A percentile compares a stretch with the other conserved stretches of the same genome.
Evolutionary conservation across 2,888 invertebrate species (phyloP).

Genomic region (Hydropsyche betteni): DNA sequence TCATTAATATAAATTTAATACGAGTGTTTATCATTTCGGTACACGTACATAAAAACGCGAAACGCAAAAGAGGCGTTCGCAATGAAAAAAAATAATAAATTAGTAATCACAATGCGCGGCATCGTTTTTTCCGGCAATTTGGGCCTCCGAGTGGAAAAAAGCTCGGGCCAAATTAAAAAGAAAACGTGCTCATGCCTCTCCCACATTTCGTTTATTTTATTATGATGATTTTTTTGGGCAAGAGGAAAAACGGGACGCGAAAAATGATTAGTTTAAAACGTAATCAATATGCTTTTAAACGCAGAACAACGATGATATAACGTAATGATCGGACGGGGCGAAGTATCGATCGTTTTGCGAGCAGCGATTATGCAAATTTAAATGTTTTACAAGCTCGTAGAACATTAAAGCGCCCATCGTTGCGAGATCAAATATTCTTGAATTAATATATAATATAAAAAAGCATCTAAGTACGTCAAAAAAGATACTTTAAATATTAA

Average conservation of each 20-base stretch:
- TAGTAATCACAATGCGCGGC: slow-evolving; percentile 30
- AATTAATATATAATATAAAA: no score
- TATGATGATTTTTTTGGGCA: no score
- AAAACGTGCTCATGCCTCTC: slow-evolving; percentile 12
- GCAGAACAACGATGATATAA: slow-evolving; percentile 5
- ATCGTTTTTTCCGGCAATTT: slow-evolving; percentile 25
- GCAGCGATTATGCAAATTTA: slow-evolving; percentile 30
- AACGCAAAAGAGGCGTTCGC: slow-evolving; percentile 10
- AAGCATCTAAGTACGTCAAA: no score
- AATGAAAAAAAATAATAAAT: slow-evolving; percentile 25
- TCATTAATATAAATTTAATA: slow-evolving; percentile 29
- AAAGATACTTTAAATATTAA: no score
- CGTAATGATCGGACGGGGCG: slow-evolving; percentile 2
- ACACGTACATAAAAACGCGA: not conserved
- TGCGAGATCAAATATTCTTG: no score
- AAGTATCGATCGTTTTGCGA: slow-evolving; percentile 11
- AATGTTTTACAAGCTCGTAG: slow-evolving; percentile 23
- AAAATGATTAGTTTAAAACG: slow-evolving; percentile 24
- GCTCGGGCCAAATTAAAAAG: slow-evolving; percentile 13
- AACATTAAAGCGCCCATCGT: not conserved
- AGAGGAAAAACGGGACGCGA: not conserved
- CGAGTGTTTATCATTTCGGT: slow-evolving; percentile 19
- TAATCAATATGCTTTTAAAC: not conserved
- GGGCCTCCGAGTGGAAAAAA: slow-evolving; percentile 15
- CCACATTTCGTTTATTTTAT: no score